Percentiles rank a stretch among this genome's conserved stretches.
These are phyloP conservation scores for Bos javanicus DNA, from an alignment of 2,113 vertebrate genomes.

Conservation along the genomic window DNA sequence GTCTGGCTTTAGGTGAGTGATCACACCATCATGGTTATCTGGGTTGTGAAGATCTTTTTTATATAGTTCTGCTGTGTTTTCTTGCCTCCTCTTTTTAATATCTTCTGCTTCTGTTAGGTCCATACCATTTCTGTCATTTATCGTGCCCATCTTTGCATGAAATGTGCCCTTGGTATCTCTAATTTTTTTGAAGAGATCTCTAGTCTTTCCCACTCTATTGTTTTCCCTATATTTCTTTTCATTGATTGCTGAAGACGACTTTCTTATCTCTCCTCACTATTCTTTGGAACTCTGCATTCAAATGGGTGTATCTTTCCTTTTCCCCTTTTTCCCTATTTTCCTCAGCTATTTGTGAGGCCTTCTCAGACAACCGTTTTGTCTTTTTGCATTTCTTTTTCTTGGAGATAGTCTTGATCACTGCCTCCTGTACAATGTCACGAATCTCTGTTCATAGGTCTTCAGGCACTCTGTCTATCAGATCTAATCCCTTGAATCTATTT, in stretches of 20 bases:
- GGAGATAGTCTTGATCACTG: neutral
- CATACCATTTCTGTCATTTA: neutral
- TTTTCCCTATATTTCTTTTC: neutral
- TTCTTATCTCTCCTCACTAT: neutral
- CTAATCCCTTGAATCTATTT: neutral
- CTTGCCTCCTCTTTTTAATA: neutral
- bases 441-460: neutral
- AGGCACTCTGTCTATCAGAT: neutral
- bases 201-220: neutral
- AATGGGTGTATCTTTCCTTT: neutral
- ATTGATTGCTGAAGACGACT: neutral
- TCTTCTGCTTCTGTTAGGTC: neutral
- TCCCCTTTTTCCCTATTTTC: neutral
- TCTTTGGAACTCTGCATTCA: neutral
- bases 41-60: neutral
- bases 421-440: rapidly evolving
- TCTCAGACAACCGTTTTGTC: neutral
- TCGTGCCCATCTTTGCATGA: neutral
- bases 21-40: neutral
- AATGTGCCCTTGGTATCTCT: neutral
- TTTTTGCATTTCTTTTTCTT: neutral
- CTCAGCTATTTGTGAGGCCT: neutral
- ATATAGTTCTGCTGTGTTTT: neutral
- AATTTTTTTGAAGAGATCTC: neutral
- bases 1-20: neutral